These are phyloP conservation scores for Eubasilissa regina DNA, from an alignment of 1,140 invertebrate species.

Conservation along the genomic window DNA sequence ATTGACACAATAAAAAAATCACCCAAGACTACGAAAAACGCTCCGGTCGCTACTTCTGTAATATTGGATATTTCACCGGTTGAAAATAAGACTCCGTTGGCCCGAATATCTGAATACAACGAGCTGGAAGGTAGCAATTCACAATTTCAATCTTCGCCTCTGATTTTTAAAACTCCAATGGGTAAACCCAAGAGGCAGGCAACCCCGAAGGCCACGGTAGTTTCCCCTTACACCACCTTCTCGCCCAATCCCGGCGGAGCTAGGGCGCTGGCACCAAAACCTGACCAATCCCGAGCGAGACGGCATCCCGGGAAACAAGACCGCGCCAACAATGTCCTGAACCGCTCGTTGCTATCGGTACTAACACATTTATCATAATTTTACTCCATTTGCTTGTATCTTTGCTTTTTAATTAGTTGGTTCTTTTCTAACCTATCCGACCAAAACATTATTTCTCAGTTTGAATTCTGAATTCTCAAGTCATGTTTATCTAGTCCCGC, in stretches of 20 bases:
- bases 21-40: not conserved
- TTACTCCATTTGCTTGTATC: slow-evolving; percentile 34
- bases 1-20: slow-evolving; percentile 9
- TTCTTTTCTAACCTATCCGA: not conserved
- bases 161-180: slow-evolving; percentile 60
- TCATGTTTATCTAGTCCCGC: no score
- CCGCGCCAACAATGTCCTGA: slow-evolving; percentile 21
- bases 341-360: slow-evolving; percentile 66
- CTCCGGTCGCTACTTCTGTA: not conserved
- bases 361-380: slow-evolving; percentile 65
- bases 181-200: slow-evolving; percentile 33
- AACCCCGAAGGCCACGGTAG: not conserved
- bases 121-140: slow-evolving; percentile 63
- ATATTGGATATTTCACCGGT: slow-evolving; percentile 66
- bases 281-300: slow-evolving; percentile 59
- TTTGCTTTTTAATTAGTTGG: slow-evolving; percentile 25
- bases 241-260: slow-evolving; percentile 44
- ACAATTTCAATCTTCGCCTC: slow-evolving; percentile 64
- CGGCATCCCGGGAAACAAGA: slow-evolving; percentile 47
- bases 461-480: no score
- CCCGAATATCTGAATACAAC: slow-evolving; percentile 62
- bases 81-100: slow-evolving; percentile 60
- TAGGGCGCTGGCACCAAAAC: slow-evolving; percentile 64
- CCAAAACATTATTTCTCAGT: no score
- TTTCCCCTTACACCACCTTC: slow-evolving; percentile 62